These are phyloP conservation scores for Phenganax stokvisi DNA, from an alignment of 92 coral and sea anemone genomes.

Conservation along the genomic window DNA sequence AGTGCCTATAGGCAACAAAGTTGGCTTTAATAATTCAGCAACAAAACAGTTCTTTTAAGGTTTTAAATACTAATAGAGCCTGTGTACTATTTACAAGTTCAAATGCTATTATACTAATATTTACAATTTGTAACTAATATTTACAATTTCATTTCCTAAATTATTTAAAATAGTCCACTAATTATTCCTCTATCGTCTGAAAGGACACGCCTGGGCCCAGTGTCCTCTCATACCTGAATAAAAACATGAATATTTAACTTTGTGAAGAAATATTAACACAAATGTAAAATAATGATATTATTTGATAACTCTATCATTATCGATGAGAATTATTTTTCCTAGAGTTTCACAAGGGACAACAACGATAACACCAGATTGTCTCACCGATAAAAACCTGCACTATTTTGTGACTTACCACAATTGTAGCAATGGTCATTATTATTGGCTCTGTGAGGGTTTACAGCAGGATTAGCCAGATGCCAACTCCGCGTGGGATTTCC, in stretches of 20 bases:
- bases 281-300: too few species aligned
- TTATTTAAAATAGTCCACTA: neutral
- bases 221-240: constrained; percentile 87
- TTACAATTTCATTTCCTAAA: neutral
- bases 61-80: too few species aligned
- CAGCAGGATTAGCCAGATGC: constrained; percentile 9
- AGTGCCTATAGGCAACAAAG: too few species aligned
- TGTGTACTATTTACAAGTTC: too few species aligned
- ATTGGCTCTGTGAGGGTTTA: constrained; percentile 32
- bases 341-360: neutral
- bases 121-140: neutral
- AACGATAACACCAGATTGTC: neutral
- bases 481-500: constrained; percentile 2
- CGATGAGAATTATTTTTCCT: neutral
- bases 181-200: constrained; percentile 33
- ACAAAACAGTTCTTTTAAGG: too few species aligned
- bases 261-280: neutral
- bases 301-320: neutral
- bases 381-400: neutral
- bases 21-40: too few species aligned
- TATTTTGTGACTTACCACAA: constrained; percentile 51
- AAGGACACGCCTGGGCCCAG: constrained; percentile 83
- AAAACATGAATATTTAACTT: neutral
- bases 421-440: constrained; percentile 66
- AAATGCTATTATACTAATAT: neutral